Conservation (phyloP, 2,113 vertebrate genomes). For the Rhinolophus ferrumequinum region DNA sequence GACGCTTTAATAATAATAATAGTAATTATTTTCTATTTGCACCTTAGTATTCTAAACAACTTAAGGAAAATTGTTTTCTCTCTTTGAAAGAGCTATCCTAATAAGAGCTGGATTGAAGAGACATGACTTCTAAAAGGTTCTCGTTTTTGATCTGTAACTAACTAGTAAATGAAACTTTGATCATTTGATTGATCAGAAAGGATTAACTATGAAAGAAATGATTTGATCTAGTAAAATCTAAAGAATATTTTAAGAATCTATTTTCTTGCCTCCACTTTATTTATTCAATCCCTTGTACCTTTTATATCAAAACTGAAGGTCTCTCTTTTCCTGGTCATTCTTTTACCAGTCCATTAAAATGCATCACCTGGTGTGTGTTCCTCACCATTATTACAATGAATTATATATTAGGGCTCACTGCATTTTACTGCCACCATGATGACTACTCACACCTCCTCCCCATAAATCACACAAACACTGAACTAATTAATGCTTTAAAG, state of each 20-base stretch:
- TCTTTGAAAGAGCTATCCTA: background rate
- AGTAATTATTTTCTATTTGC: background rate
- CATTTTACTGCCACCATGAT: background rate
- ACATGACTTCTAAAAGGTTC: background rate
- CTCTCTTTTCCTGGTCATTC: constrained; percentile 34
- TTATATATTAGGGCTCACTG: constrained; percentile 24
- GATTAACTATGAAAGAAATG: background rate
- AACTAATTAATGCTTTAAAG: constrained; percentile 53
- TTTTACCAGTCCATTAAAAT: constrained; percentile 49
- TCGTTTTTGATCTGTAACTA: background rate
- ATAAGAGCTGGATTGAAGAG: background rate
- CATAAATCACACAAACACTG: constrained; percentile 1
- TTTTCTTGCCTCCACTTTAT: constrained; percentile 17
- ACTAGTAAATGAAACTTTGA: constrained; percentile 2
- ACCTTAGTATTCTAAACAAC: background rate
- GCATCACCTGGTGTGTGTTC: background rate
- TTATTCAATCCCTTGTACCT: background rate
- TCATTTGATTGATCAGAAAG: background rate
- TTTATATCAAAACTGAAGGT: constrained; percentile 40
- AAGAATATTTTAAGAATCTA: background rate
- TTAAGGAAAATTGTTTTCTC: background rate
- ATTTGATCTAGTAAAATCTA: background rate
- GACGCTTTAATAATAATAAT: background rate
- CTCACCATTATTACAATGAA: constrained; percentile 9
- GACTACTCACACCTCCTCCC: constrained; percentile 19